A percentile compares a stretch with the other conserved stretches of the same genome.
Evolutionary conservation across 1,140 invertebrate genomes (phyloP).

Genomic region (Hestina assimilis): DNA sequence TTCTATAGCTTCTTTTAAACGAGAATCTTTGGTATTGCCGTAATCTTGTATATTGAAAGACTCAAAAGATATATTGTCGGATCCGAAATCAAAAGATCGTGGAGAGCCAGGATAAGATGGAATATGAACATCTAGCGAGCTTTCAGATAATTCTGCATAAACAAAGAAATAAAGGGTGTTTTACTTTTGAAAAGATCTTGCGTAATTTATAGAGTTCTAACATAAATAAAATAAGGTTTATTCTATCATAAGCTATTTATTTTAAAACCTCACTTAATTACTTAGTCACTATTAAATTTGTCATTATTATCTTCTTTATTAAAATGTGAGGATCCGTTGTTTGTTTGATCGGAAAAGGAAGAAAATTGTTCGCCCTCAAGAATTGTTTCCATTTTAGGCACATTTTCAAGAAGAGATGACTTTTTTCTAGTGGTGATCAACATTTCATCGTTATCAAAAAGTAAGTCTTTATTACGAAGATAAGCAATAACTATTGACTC

Average conservation of each 20-base stretch:
- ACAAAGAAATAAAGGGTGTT: neutral
- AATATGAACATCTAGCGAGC: constrained; percentile 41
- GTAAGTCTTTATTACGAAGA: constrained; percentile 38
- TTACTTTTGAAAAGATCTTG: too few relatives aligned
- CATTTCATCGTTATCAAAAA: constrained; percentile 29
- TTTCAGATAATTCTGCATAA: constrained; percentile 42
- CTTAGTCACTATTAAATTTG: neutral
- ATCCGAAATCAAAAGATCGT: constrained; percentile 29
- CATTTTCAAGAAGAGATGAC: constrained; percentile 47
- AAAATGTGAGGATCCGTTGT: neutral
- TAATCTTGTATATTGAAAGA: too few relatives aligned
- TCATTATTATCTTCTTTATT: constrained; percentile 1
- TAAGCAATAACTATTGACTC: constrained; percentile 51
- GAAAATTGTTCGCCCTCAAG: constrained; percentile 43
- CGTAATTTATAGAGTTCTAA: too few relatives aligned
- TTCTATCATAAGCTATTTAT: neutral
- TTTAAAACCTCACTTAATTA: neutral
- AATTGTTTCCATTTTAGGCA: constrained; percentile 59
- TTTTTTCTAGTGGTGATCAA: constrained; percentile 39
- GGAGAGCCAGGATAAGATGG: constrained; percentile 48
- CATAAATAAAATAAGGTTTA: neutral
- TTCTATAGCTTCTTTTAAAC: constrained; percentile 41
- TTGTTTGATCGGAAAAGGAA: constrained; percentile 21
- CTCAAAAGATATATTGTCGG: constrained; percentile 6
- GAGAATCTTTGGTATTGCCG: constrained; percentile 11